A percentile compares a stretch with the other conserved stretches of the same genome.
Evolutionary conservation across 2,113 vertebrate genomes (phyloP).

Genomic region (Stomatorhinus ivindoensis): DNA sequence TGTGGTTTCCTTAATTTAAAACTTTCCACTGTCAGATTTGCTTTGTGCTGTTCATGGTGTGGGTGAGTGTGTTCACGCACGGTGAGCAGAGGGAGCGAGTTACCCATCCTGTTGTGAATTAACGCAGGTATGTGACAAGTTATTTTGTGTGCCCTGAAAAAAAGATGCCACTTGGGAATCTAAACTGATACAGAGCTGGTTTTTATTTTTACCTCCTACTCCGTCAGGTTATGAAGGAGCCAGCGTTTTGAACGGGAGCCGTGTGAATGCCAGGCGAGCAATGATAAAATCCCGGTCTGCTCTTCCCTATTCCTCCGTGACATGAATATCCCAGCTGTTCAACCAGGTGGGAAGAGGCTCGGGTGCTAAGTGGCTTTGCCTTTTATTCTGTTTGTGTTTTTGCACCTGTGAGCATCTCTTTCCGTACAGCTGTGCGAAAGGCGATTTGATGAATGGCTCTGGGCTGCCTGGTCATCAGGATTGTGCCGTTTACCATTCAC

Average conservation of each 20-base stretch:
- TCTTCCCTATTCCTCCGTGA: slow-evolving; percentile 24
- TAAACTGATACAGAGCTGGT: neutral
- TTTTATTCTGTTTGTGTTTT: slow-evolving; percentile 17
- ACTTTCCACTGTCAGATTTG: neutral
- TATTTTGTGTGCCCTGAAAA: slow-evolving; percentile 1
- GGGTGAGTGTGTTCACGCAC: neutral
- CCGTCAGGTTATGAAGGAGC: slow-evolving; percentile 44
- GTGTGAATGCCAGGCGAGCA: neutral
- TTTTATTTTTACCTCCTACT: slow-evolving; percentile 17
- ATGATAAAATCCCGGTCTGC: neutral
- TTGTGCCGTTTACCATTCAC: slow-evolving; percentile 31
- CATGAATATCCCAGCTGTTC: slow-evolving; percentile 44
- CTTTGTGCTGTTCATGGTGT: neutral
- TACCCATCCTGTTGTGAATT: neutral
- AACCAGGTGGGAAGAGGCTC: slow-evolving; percentile 48
- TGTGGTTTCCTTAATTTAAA: neutral
- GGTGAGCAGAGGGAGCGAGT: neutral
- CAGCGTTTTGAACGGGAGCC: slow-evolving; percentile 3
- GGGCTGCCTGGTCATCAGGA: slow-evolving; percentile 41
- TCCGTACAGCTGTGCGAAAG: slow-evolving; percentile 36
- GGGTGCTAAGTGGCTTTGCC: slow-evolving; percentile 32
- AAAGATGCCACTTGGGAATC: neutral
- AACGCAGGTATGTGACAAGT: neutral
- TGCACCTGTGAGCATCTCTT: slow-evolving; percentile 32
- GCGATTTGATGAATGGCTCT: slow-evolving; percentile 40